Base-by-base conservation (phyloP, 2,113 vertebrate genomes). In the Urocitellus parryii region DNA sequence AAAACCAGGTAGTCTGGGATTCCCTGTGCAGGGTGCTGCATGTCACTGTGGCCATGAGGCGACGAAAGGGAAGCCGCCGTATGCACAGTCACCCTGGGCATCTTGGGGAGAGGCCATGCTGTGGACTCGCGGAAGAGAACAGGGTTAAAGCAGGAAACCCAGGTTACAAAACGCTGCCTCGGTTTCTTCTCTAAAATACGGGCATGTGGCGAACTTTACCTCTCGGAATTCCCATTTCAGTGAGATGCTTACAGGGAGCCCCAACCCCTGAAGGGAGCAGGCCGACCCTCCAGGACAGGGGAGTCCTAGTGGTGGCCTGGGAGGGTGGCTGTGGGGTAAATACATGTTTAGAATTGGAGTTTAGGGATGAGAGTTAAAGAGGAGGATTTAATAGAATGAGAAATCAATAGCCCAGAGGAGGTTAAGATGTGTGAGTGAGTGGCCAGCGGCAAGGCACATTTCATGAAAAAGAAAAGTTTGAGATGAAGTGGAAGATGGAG, bases 361-460 rank as follows among this genome's bases (percentile, higher is more conserved):
- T 70, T 82, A 96, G 96, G 61, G 88, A 80, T 73, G 12, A 2
- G 53, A 81, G 11, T 96, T 4, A 25, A 74, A 96, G 91, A 97
- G 80, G n/a, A 95, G 37, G 84, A 92, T 39, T 84, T 84, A 73
- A 86, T 96, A 9, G 4, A 85, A 85, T 72, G 56, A 96, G 81
- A 94, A 98, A 97, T 96, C 95, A 91, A 92, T 98, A 96, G 68
- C 72, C 87, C 45, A 20, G 87, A 96, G 93, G 92, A 77, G 90
- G 94, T 94, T 95, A 94, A 96, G 96, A 89, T 89, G 88, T 78
- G 34, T 93, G 83, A 96, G 94, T n/a, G 95, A 94, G 94, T 90
- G 88, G 48, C 81, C 76, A 37, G 45, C 88, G 17, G 70, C 76
- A 22, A 90, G 90, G 86, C 45, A 61, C 90, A 95, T 85, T 92